These are phyloP conservation scores for Helleia helle DNA, from an alignment of 2,888 invertebrate species.

Conservation along the genomic window DNA sequence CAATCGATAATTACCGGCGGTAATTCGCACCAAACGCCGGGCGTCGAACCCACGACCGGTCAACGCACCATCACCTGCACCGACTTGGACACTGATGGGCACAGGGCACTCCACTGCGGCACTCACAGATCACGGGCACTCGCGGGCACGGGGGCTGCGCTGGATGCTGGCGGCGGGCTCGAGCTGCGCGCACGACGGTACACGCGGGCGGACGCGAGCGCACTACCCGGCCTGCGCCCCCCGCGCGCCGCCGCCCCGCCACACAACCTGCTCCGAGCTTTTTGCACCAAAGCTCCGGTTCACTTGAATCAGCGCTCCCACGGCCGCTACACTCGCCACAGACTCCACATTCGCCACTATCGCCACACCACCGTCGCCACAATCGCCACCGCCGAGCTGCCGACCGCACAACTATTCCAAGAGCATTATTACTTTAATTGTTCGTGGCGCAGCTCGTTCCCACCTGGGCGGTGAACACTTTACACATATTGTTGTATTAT, in stretches of 20 bases:
- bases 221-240: slow-evolving; percentile 45
- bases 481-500: too few relatives aligned
- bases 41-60: slow-evolving; percentile 35
- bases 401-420: slow-evolving; percentile 11
- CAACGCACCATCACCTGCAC: slow-evolving; percentile 40
- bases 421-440: slow-evolving; percentile 10
- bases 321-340: too few relatives aligned
- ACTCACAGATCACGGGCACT: slow-evolving; percentile 13
- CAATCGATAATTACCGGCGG: slow-evolving; percentile 40
- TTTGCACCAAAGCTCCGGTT: slow-evolving; percentile 50
- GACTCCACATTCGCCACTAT: too few relatives aligned
- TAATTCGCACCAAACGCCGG: slow-evolving; percentile 30
- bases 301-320: slow-evolving; percentile 53
- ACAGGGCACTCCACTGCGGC: slow-evolving; percentile 13
- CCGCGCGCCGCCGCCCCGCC: slow-evolving; percentile 26
- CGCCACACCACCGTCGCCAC: too few relatives aligned
- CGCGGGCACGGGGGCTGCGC: slow-evolving; percentile 12
- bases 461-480: too few relatives aligned
- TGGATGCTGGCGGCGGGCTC: too few relatives aligned
- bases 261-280: slow-evolving; percentile 49
- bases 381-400: slow-evolving; percentile 9
- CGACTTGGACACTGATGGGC: slow-evolving; percentile 10
- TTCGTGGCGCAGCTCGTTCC: slow-evolving; percentile 2
- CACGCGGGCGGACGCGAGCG: slow-evolving; percentile 34
- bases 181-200: slow-evolving; percentile 9